Evolutionary conservation across 2,888 invertebrate species (phyloP).

Genomic region (Trissolcus brochymenae): DNA sequence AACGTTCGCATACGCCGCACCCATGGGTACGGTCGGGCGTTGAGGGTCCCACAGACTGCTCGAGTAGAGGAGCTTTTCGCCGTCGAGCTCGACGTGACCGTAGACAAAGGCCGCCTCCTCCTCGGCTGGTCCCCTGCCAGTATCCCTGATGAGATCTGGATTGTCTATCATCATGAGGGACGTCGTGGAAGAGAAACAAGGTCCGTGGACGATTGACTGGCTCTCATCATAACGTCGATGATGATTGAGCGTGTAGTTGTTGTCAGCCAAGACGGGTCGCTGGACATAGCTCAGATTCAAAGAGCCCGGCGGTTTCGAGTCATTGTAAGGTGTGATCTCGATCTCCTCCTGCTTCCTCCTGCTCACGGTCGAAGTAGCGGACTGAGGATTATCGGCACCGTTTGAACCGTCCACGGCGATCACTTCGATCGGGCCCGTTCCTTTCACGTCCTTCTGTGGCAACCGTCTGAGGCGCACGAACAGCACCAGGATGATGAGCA

Average conservation of each 20-base stretch:
- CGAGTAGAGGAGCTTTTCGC: constrained; percentile 81
- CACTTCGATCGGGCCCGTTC: constrained; percentile 80
- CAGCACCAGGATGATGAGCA: constrained; percentile 84
- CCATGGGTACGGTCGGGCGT: constrained; percentile 68
- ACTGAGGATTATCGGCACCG: constrained; percentile 54
- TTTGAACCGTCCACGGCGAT: constrained; percentile 57
- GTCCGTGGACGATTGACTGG: constrained; percentile 75
- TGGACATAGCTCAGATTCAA: constrained; percentile 71
- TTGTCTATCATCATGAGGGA: constrained; percentile 85
- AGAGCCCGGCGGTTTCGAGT: constrained; percentile 70
- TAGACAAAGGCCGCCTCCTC: constrained; percentile 78
- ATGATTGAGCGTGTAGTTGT: constrained; percentile 41
- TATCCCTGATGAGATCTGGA: constrained; percentile 91
- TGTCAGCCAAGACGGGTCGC: constrained; percentile 62
- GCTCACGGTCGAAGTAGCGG: constrained; percentile 59
- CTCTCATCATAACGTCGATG: constrained; percentile 80
- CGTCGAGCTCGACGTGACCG: constrained; percentile 75
- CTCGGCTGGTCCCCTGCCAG: constrained; percentile 75
- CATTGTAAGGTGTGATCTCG: constrained; percentile 70
- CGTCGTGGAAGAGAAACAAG: constrained; percentile 85
- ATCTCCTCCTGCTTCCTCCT: constrained; percentile 68
- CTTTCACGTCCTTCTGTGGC: constrained; percentile 86
- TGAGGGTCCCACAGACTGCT: constrained; percentile 86
- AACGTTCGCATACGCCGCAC: constrained; percentile 58
- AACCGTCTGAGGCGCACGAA: constrained; percentile 85